Conservation (phyloP, 2,797 vertebrate genomes). For the Petrocephalus schoutedeni region DNA sequence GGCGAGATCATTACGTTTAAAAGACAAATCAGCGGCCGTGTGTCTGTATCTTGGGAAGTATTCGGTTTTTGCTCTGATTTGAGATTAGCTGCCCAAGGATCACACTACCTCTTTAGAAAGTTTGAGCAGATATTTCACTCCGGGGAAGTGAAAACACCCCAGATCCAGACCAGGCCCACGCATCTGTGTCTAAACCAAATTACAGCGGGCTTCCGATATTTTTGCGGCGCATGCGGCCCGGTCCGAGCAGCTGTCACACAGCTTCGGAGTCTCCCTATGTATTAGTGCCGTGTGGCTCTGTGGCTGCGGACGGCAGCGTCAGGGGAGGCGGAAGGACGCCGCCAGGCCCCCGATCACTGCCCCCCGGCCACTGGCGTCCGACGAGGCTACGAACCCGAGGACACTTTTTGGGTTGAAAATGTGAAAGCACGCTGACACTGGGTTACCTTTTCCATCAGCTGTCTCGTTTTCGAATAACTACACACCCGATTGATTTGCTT, state of each 20-base stretch:
- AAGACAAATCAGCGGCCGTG: neutral
- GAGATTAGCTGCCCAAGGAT: neutral
- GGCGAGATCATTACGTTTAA: neutral
- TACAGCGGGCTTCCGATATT: neutral
- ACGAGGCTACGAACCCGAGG: neutral
- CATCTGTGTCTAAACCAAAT: neutral
- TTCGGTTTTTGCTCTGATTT: neutral
- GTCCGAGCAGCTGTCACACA: neutral
- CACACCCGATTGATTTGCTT: neutral
- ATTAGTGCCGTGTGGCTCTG: neutral
- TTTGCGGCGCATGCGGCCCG: neutral
- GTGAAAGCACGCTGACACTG: neutral
- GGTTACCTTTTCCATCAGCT: neutral
- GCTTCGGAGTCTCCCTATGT: neutral
- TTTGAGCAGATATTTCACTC: neutral
- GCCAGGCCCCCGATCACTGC: neutral
- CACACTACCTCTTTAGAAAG: neutral
- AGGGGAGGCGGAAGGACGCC: neutral
- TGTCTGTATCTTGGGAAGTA: neutral
- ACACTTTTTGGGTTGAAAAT: neutral
- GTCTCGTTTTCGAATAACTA: neutral
- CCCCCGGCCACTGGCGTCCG: too few relatives aligned
- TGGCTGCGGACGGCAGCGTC: neutral
- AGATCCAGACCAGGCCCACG: neutral
- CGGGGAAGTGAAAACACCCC: neutral